Base-by-base conservation (phyloP, 2,888 invertebrate species). In the Orthonevra nobilis region DNA sequence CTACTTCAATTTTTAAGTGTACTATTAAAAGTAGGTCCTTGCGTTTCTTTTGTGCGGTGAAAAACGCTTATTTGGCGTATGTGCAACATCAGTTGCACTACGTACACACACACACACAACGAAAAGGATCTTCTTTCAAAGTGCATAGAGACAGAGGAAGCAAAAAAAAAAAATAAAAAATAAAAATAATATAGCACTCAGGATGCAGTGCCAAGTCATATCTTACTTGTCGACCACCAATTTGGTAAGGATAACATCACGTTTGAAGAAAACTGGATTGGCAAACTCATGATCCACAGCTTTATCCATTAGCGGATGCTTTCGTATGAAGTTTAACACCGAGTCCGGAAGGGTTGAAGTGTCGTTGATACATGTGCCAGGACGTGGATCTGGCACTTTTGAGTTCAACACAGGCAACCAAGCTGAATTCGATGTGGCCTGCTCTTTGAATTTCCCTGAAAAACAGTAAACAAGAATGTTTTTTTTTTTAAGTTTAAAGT, bases 261-360 rank as follows among this genome's bases (percentile, higher is more conserved):
- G 91, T 88, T 96, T 96, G 91, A 94, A 97, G 90, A 96, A 97
- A 52, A 97, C 96, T 0, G 98, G 98, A 87, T 95, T 95, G 85
- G 96, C 96, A 86, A 95, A 94, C 88, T 96, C 96, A 89, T 97
- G 97, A 83, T 95, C 94, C 50, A 99, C 97, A 2, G 98, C 97
- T 40, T 95, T 95, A 89, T 99, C 98, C 98, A 99, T 98, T 81
- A 99, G 91, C 1, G 99, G 97, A 90, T 99, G 99, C 28, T 96
- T 96, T 84, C 97, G 94, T 84, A 99, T 97, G 90, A 99, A 99
- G 90, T 98, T 98, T 82, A 98, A 91, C 44, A 98, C 97, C 12
- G 95, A 94, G 88, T 97, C 97, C 20, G 97, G 97, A 81, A 98
- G 90, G 0, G 95, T 94, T 82, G 96, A 94, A 0, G 98, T 97